Percentiles rank a stretch among this genome's conserved stretches.
These are phyloP conservation scores for Paedocypris micromegethes DNA, from an alignment of 2,797 vertebrate genomes.

Conservation along the genomic window DNA sequence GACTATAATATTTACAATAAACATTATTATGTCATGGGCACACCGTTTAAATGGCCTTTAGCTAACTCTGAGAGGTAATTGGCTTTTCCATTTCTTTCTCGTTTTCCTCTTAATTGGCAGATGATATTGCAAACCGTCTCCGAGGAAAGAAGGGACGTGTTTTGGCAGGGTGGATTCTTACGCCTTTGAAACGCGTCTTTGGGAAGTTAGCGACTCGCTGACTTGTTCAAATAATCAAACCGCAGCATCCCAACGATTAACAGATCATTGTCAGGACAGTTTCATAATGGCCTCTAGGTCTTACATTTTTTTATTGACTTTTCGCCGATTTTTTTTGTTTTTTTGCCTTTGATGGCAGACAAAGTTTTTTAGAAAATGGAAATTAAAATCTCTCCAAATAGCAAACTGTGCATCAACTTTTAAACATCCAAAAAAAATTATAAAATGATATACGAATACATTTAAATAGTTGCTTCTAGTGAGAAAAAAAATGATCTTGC, in stretches of 20 bases:
- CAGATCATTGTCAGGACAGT: neutral
- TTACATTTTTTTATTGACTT: neutral
- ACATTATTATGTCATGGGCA: constrained; percentile 87
- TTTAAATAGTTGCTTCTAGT: too few species aligned
- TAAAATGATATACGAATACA: too few species aligned
- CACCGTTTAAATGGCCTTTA: constrained; percentile 87
- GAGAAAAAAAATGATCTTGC: too few species aligned
- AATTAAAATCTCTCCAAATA: too few species aligned
- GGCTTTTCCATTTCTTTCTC: constrained; percentile 79
- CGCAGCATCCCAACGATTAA: constrained; percentile 5
- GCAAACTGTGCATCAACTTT: too few species aligned
- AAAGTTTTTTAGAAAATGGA: too few species aligned
- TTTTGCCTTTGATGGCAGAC: too few species aligned
- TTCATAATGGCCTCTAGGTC: neutral
- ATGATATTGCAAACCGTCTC: constrained; percentile 75
- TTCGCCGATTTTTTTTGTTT: too few species aligned
- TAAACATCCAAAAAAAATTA: too few species aligned
- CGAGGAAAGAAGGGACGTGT: constrained; percentile 65
- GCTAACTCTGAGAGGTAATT: constrained; percentile 82
- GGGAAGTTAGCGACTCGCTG: constrained; percentile 48
- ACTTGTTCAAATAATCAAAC: constrained; percentile 25
- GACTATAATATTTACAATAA: constrained; percentile 87
- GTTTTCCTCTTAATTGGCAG: constrained; percentile 77
- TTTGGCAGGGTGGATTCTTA: constrained; percentile 62
- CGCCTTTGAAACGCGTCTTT: constrained; percentile 60